Evolutionary conservation across 2,797 vertebrate genomes (phyloP).

Genomic region (Poliocrania exsul): DNA sequence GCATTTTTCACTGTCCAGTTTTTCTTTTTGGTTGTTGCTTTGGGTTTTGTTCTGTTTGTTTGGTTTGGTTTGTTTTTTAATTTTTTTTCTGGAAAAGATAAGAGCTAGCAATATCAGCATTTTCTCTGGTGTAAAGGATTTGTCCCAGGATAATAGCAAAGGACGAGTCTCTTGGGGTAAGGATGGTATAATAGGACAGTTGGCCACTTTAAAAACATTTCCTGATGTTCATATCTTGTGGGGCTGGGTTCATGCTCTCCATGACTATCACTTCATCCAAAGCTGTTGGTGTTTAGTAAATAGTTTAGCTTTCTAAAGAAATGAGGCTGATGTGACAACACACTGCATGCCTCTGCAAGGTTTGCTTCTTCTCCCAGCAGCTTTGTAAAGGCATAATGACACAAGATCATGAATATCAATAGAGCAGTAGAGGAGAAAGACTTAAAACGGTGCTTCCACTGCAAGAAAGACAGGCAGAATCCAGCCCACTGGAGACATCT

Average conservation of each 20-base stretch:
- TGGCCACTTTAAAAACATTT: background rate
- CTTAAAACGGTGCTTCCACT: background rate
- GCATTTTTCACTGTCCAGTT: background rate
- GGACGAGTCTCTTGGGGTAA: background rate
- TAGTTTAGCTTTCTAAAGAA: background rate
- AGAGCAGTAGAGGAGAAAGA: background rate
- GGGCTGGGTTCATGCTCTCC: rapidly evolving
- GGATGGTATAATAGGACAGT: background rate
- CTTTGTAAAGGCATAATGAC: background rate
- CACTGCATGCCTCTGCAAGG: background rate
- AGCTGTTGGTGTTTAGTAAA: background rate
- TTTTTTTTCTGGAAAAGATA: background rate
- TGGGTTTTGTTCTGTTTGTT: background rate
- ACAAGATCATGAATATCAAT: background rate
- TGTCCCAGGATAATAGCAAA: background rate
- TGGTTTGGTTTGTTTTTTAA: background rate
- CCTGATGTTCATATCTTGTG: background rate
- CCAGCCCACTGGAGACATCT: background rate
- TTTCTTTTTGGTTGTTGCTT: background rate
- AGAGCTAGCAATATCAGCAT: background rate
- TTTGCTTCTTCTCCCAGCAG: background rate
- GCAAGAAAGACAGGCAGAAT: background rate
- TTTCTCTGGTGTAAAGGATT: background rate
- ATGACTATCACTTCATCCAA: background rate
- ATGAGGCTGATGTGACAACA: background rate